phyloP scores from a whole-genome alignment of 2,888 invertebrate species.

The Chrysolina oricalcia region DNA sequence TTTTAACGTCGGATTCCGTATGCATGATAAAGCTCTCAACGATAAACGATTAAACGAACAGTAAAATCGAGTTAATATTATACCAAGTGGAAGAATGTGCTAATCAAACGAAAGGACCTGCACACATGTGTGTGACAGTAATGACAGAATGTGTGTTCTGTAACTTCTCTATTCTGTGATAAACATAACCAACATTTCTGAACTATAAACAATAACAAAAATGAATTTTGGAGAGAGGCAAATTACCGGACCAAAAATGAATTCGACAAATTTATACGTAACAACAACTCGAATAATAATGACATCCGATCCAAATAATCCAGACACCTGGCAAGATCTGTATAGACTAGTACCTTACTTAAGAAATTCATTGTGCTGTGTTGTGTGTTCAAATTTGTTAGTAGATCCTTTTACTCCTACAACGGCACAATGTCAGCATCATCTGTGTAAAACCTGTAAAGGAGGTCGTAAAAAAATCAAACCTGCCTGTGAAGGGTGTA shows the following conservation, averaged over 20 bases:
- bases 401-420: slow-evolving; percentile 88
- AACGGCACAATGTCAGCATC: slow-evolving; percentile 88
- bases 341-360: slow-evolving; percentile 88
- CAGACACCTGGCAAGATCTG: slow-evolving; percentile 86
- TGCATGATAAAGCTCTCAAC: no score
- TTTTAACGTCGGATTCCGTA: no score
- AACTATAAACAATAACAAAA: slow-evolving; percentile 31
- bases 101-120: no score
- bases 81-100: no score
- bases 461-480: slow-evolving; percentile 89
- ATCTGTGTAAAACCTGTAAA: slow-evolving; percentile 89
- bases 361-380: slow-evolving; percentile 90
- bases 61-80: no score
- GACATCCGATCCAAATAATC: slow-evolving; percentile 82
- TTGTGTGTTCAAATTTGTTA: slow-evolving; percentile 89
- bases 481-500: slow-evolving; percentile 89
- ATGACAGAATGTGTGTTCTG: no score
- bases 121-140: no score
- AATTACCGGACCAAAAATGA: slow-evolving; percentile 74
- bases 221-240: slow-evolving; percentile 48
- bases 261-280: slow-evolving; percentile 87
- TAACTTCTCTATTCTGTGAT: not conserved
- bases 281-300: slow-evolving; percentile 87
- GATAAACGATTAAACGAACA: no score
- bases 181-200: slow-evolving; percentile 46